Evolutionary conservation across 2,797 vertebrate genomes (phyloP).

Genomic region (Neostethus bicornis): DNA sequence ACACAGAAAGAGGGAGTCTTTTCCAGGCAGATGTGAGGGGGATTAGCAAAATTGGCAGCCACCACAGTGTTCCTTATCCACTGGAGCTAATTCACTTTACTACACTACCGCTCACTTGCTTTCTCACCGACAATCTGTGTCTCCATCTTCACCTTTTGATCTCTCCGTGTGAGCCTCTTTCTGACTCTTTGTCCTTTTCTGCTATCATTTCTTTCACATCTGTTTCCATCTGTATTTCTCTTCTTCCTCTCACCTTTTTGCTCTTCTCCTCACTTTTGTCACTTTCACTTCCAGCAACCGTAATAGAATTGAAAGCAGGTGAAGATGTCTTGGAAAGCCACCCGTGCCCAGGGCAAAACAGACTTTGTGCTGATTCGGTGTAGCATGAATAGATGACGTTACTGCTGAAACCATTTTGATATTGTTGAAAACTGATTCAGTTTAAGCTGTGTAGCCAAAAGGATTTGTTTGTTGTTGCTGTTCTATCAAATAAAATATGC

Average conservation of each 20-base stretch:
- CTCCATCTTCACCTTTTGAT: slow-evolving; percentile 56
- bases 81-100: slow-evolving; percentile 73
- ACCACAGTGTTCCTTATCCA: slow-evolving; percentile 65
- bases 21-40: slow-evolving; percentile 64
- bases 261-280: slow-evolving; percentile 11
- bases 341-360: slow-evolving; percentile 23
- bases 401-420: slow-evolving; percentile 18
- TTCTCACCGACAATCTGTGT: slow-evolving; percentile 49
- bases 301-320: slow-evolving; percentile 30
- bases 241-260: slow-evolving; percentile 13
- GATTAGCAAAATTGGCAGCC: slow-evolving; percentile 71
- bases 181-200: neutral
- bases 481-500: too few relatives aligned
- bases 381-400: slow-evolving; percentile 7
- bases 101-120: slow-evolving; percentile 37
- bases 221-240: slow-evolving; percentile 4
- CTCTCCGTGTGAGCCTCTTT: slow-evolving; percentile 19
- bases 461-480: too few relatives aligned
- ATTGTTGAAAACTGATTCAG: slow-evolving; percentile 18
- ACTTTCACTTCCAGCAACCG: slow-evolving; percentile 20
- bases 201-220: slow-evolving; percentile 4
- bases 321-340: slow-evolving; percentile 36
- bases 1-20: slow-evolving; percentile 30
- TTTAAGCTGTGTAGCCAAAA: slow-evolving; percentile 19
- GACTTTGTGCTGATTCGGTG: slow-evolving; percentile 23